Base-by-base conservation (phyloP, 2,113 vertebrate genomes). In the Trinectes maculatus region DNA sequence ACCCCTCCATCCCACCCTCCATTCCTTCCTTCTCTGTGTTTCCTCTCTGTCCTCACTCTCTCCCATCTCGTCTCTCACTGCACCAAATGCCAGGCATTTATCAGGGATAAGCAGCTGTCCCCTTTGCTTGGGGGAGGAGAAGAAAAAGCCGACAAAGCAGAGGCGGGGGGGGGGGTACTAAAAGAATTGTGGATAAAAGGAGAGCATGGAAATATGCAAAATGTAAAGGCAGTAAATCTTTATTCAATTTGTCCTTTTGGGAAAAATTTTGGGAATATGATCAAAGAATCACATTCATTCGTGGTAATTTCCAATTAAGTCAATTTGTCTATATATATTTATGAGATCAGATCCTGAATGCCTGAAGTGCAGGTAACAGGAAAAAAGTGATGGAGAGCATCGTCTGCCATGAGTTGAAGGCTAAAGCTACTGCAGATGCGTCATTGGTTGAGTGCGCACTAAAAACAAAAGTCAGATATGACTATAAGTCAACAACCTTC, bases 1-100 rank as follows among this genome's bases (percentile, higher is more conserved):
- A 51, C 24, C 19, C 36, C 0, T 8, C 11, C 4, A 6, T 37
- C 8, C 21, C 9, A n/a, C 8, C 22, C 44, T 31, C 11, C 33
- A 0, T 10, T 18, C 44, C 33, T 37, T 24, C 22, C 48, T 31
- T 49, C 26, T 42, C 51, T 21, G 11, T 13, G n/a, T n/a, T n/a
- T n/a, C n/a, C 48, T 57, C 24, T 42, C 51, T 34, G 13, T 56
- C 5, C n/a, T 76, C 39, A 37, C 69, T 60, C 57, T 5, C 49
- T 19, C 3, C 47, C 47, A 16, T 18, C 49, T 37, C 77, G 58
- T 71, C 68, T 77, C 83, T 81, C 67, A 54, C 70, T 7, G 63
- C 71, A 56, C 79, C 85, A 91, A 91, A 90, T 91, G 82, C 85
- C 87, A 89, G 78, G 36, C 77, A 73, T 92, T 91, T 91, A 91